Evolutionary conservation across 2,113 vertebrate genomes (phyloP), one percentile per base, ranked within the genome.

Genomic region (Pundamilia nyererei): DNA sequence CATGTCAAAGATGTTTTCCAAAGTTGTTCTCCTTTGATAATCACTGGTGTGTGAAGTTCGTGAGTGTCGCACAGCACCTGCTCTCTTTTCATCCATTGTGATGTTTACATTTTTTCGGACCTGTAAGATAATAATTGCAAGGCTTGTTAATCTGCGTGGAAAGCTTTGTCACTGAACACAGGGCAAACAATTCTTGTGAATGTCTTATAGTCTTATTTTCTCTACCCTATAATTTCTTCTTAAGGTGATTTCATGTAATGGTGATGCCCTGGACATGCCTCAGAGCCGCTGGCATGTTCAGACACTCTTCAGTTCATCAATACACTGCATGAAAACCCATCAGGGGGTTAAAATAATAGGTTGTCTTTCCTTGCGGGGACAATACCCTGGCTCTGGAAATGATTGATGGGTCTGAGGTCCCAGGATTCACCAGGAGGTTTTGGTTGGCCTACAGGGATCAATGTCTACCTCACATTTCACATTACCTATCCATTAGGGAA

Each of bases 401-500:
- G 94, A 95, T 94, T 92, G 91, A 94, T 94, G 94, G 81, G 82
- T 93, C 87, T 91, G 87, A 54, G 38, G 89, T 77, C 42, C 81
- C 26, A 3, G 54, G 82, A 90, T 87, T 93, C 84, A 91, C 87
- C 87, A 9, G 17, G 86, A 91, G 86, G 72, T 80, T 89, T 19
- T 6, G 81, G 70, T 85, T 38, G 58, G 79, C 65, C 92, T 80
- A 21, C 40, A 53, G 87, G 89, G 88, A 90, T 86, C 79, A 90
- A 92, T 62, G 79, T 92, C 86, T 72, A 62, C 83, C 87, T 87
- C 55, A 56, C 65, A 51, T 86, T 89, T 87, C 82, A 87, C 91
- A 56, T 85, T 49, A 85, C 68, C 90, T 80, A 84, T 89, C 85
- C 89, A 84, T 90, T 88, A 93, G 86, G 58, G 2, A 21, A 42